Conservation (phyloP, 2,888 invertebrate genomes). For the Apamea sordens region DNA sequence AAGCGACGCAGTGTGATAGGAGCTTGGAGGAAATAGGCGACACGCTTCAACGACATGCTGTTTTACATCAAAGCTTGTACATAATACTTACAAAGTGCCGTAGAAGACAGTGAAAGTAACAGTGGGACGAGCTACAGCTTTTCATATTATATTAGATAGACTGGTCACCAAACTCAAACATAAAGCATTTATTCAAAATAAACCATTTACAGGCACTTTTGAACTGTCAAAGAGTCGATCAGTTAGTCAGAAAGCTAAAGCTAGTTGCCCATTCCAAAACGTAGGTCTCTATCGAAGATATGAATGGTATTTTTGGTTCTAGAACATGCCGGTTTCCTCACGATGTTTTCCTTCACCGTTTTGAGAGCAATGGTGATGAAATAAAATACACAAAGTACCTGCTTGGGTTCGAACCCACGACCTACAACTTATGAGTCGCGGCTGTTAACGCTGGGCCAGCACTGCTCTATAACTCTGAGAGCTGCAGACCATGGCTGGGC, state of each 20-base stretch:
- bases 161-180: background rate
- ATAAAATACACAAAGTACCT: background rate
- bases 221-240: background rate
- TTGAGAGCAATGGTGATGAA: background rate
- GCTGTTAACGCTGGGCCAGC: too few species aligned
- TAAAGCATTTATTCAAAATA: background rate
- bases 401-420: too few species aligned
- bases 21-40: conserved; percentile 23
- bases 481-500: background rate
- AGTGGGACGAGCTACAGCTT: background rate
- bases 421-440: too few species aligned
- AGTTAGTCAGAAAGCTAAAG: too few species aligned
- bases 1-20: conserved; percentile 4
- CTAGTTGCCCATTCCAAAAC: background rate
- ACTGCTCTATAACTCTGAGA: background rate
- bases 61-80: conserved; percentile 5
- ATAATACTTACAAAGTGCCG: background rate
- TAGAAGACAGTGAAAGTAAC: background rate
- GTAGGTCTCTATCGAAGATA: background rate
- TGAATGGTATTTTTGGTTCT: background rate
- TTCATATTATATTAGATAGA: background rate
- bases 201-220: background rate
- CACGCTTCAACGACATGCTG: conserved; percentile 7
- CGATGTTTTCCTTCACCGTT: background rate
- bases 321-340: background rate